A percentile compares a stretch with the other conserved stretches of the same genome.
These are phyloP conservation scores for Atethmia centrago DNA, from an alignment of 2,888 invertebrate genomes.

Conservation along the genomic window DNA sequence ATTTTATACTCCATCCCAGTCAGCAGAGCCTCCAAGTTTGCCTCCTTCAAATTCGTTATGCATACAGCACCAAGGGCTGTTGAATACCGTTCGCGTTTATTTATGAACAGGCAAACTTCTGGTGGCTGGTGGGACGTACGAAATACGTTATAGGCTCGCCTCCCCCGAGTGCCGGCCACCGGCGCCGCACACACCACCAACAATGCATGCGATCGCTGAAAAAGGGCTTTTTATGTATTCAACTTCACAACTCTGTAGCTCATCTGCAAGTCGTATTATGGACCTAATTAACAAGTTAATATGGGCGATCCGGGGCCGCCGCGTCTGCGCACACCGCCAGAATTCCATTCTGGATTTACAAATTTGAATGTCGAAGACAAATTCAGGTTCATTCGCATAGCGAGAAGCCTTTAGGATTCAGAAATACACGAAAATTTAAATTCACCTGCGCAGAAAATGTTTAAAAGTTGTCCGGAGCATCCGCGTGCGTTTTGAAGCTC, in stretches of 20 bases:
- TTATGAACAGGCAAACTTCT: constrained; percentile 91
- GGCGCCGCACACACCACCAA: constrained; percentile 78
- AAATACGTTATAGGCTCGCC: constrained; percentile 87
- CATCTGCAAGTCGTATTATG: constrained; percentile 97
- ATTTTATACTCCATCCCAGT: constrained; percentile 91
- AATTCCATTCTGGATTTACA: constrained; percentile 67
- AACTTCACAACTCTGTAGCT: constrained; percentile 92
- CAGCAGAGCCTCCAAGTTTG: constrained; percentile 91
- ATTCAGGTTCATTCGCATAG: constrained; percentile 63
- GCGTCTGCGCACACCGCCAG: constrained; percentile 87
- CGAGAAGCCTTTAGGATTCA: constrained; percentile 71
- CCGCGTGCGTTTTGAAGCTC: constrained; percentile 75
- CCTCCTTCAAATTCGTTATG: constrained; percentile 91
- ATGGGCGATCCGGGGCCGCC: constrained; percentile 93
- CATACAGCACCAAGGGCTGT: constrained; percentile 92
- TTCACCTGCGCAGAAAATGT: constrained; percentile 80
- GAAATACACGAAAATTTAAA: constrained; percentile 72
- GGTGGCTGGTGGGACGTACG: constrained; percentile 89
- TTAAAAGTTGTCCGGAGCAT: constrained; percentile 68
- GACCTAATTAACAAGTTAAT: constrained; percentile 97
- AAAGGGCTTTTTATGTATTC: constrained; percentile 93
- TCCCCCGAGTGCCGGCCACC: constrained; percentile 76
- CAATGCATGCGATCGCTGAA: constrained; percentile 91
- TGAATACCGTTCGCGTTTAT: constrained; percentile 91
- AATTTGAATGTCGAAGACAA: constrained; percentile 66